phyloP scores from a whole-genome alignment of 2,888 invertebrate species.

The Chirona hameri region DNA sequence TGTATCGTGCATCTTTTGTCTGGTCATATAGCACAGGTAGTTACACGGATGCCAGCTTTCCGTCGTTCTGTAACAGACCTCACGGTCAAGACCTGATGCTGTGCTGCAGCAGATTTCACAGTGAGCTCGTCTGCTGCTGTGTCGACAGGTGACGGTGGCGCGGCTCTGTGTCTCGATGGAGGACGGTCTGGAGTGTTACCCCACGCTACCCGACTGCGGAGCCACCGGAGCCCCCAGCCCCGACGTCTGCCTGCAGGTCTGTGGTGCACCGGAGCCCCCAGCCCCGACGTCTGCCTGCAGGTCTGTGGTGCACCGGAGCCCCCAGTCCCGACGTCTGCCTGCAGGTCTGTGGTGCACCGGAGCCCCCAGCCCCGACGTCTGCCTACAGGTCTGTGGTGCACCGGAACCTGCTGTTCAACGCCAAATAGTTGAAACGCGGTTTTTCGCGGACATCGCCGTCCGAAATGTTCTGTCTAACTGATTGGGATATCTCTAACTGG shows the following conservation, averaged over 20 bases:
- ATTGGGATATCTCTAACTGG: no score
- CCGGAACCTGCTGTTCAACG: no score
- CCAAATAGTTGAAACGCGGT: no score
- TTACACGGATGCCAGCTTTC: no score
- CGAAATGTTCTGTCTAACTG: no score
- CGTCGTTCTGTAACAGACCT: no score
- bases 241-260: conserved; percentile 72
- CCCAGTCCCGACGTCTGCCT: conserved; percentile 72
- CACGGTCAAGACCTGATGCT: no score
- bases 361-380: conserved; percentile 66
- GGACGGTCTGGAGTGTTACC: conserved; percentile 44
- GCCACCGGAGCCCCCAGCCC: conserved; percentile 60
- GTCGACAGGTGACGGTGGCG: conserved; percentile 57
- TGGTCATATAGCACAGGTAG: no score
- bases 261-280: conserved; percentile 47
- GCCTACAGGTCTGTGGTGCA: conserved; percentile 62
- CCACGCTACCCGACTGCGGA: conserved; percentile 41
- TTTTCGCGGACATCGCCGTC: no score
- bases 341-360: conserved; percentile 67
- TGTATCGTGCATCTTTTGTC: no score
- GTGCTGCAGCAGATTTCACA: conserved; percentile 60
- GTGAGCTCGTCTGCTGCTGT: conserved; percentile 60
- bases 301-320: conserved; percentile 41
- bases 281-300: no score
- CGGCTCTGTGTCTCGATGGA: conserved; percentile 55